Conservation (phyloP, 2,113 vertebrate species). For the Ranitomeya variabilis region DNA sequence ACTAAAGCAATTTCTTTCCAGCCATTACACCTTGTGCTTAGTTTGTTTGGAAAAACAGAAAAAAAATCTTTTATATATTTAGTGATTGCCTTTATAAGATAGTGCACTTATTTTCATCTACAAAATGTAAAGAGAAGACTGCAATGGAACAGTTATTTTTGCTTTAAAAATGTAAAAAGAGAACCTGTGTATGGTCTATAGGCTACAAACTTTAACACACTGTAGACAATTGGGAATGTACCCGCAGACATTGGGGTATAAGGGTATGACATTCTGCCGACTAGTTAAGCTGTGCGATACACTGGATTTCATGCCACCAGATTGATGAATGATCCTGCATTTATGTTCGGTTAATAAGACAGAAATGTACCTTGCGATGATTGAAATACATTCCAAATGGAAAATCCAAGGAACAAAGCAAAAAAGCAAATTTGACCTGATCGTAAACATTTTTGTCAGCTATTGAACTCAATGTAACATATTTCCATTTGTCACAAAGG, state of each 20-base stretch:
- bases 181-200: background rate
- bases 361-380: no score
- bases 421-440: no score
- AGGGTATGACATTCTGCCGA: background rate
- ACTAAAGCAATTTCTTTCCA: conserved; percentile 46
- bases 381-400: no score
- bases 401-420: no score
- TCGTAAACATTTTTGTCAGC: no score
- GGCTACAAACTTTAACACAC: no score
- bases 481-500: no score
- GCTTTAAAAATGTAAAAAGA: background rate
- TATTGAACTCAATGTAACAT: no score
- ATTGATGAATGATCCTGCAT: no score
- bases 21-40: conserved; percentile 32
- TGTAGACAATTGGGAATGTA: background rate
- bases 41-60: conserved; percentile 43
- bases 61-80: conserved; percentile 16
- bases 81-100: conserved; percentile 8
- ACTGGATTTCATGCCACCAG: no score
- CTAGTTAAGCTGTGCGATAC: no score
- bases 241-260: background rate
- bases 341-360: no score
- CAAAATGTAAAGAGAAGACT: conserved; percentile 8
- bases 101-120: conserved; percentile 13
- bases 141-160: background rate